A percentile compares a stretch with the other conserved stretches of the same genome.
These are phyloP conservation scores for Ceyx margarethae DNA, from an alignment of 2,113 vertebrate genomes.

Conservation along the genomic window DNA sequence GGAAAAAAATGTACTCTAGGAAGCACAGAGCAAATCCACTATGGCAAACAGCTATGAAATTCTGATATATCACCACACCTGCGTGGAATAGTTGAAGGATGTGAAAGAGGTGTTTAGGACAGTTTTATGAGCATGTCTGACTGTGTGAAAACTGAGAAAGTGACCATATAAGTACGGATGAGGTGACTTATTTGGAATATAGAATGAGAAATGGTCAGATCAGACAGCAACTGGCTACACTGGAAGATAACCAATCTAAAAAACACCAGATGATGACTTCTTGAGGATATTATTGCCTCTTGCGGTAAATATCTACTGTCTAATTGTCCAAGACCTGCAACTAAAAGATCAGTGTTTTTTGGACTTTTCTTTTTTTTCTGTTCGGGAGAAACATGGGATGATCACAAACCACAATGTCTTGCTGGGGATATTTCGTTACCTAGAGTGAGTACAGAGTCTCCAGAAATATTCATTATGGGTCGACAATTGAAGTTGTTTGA, in stretches of 20 bases:
- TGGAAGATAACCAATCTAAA: background rate
- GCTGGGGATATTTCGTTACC: background rate
- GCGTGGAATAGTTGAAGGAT: conserved; percentile 23
- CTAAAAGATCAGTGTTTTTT: background rate
- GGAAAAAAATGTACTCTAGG: background rate
- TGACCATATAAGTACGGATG: conserved; percentile 18
- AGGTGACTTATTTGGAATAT: conserved; percentile 44
- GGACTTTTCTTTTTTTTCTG: background rate
- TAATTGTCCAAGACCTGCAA: background rate
- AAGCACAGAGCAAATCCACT: background rate
- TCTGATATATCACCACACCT: conserved; percentile 40
- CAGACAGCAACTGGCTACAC: background rate
- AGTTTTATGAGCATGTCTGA: background rate
- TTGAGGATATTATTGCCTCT: background rate
- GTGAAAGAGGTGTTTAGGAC: conserved; percentile 35
- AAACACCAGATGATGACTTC: conserved; percentile 3
- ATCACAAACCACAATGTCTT: background rate
- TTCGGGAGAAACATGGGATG: background rate
- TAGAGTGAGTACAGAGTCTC: background rate
- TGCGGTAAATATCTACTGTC: background rate
- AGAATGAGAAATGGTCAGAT: conserved; percentile 7
- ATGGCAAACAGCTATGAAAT: background rate
- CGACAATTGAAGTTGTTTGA: background rate
- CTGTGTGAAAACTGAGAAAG: conserved; percentile 49
- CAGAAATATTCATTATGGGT: background rate